These are phyloP conservation scores for Epinotia nisella DNA, from an alignment of 2,888 invertebrate genomes.

Conservation along the genomic window DNA sequence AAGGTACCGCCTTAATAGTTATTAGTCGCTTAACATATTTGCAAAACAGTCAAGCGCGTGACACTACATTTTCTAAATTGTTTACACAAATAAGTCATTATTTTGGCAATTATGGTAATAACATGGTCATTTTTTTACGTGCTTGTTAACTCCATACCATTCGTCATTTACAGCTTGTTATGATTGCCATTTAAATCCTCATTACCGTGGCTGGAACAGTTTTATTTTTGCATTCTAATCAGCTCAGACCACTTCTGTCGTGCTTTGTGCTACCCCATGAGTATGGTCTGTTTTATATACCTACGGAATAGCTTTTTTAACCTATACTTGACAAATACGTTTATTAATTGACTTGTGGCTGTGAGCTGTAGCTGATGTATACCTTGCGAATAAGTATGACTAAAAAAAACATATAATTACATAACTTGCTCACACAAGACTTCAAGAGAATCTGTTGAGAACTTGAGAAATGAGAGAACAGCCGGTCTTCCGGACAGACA, in stretches of 20 bases:
- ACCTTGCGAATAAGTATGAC: no score
- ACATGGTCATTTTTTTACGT: constrained; percentile 22
- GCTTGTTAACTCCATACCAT: constrained; percentile 27
- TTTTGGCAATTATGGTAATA: constrained; percentile 29
- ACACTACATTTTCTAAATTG: constrained; percentile 27
- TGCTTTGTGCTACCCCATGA: background rate
- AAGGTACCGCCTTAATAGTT: background rate
- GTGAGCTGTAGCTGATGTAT: no score
- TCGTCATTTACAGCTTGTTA: constrained; percentile 27
- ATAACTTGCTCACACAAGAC: no score
- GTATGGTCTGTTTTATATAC: background rate
- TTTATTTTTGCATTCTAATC: constrained; percentile 21
- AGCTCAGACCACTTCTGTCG: constrained; percentile 3
- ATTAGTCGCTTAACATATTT: background rate
- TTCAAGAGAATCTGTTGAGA: no score
- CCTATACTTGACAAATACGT: no score
- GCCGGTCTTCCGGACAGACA: no score
- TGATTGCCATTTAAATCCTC: constrained; percentile 28
- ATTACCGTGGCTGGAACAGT: constrained; percentile 11
- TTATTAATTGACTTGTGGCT: no score
- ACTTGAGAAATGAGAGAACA: no score
- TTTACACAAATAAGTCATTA: constrained; percentile 39
- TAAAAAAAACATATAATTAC: no score
- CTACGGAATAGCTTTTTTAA: no score
- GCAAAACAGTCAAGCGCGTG: constrained; percentile 12